A percentile compares a stretch with the other conserved stretches of the same genome.
phyloP scores from a whole-genome alignment of 2,113 vertebrate species.

The Cyphomyrus plagiostoma region DNA sequence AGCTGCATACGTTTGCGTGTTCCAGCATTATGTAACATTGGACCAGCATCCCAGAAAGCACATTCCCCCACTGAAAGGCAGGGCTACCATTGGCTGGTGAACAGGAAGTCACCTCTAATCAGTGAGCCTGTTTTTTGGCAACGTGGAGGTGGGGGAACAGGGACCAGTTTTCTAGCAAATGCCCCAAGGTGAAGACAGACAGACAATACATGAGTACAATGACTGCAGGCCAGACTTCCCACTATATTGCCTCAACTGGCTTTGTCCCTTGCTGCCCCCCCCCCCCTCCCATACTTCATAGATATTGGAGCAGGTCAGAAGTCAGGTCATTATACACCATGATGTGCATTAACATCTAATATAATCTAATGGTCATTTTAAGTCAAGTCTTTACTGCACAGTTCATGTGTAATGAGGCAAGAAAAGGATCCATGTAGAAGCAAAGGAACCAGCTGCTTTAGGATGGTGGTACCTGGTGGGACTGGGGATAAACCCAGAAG shows the following conservation, averaged over 20 bases:
- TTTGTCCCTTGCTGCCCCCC: background rate
- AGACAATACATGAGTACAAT: background rate
- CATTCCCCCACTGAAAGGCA: background rate
- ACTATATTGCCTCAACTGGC: background rate
- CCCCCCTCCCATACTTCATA: background rate
- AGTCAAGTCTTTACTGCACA: background rate
- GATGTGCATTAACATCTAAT: background rate
- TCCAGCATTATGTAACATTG: background rate
- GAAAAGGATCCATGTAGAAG: no score
- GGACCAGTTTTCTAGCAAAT: background rate
- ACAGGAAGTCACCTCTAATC: background rate
- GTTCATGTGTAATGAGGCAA: background rate
- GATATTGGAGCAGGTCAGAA: background rate
- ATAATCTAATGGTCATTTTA: background rate
- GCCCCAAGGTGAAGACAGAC: background rate
- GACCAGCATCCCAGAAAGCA: background rate
- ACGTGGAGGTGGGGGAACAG: background rate
- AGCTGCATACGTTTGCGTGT: background rate
- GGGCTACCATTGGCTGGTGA: background rate
- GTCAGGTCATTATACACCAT: background rate
- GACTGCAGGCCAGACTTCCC: background rate
- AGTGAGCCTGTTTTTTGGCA: background rate
- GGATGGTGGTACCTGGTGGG: background rate
- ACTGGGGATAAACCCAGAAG: background rate
- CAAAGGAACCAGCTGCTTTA: background rate